Base-by-base conservation (phyloP, 2,888 invertebrate species). In the Shargacucullia verbasci region DNA sequence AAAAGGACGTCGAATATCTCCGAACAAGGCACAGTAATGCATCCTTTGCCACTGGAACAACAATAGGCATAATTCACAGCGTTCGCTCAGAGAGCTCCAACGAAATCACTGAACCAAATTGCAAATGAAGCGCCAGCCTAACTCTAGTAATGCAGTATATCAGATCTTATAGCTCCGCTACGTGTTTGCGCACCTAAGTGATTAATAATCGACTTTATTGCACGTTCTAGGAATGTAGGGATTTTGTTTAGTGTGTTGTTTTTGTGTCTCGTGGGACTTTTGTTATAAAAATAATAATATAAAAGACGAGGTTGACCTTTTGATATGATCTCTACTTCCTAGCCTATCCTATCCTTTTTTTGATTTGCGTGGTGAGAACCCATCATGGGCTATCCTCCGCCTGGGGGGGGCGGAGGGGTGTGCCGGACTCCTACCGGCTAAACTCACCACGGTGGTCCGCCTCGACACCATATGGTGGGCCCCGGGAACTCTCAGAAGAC, bases 31-130 rank as follows among this genome's bases (percentile, higher is more conserved):
- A 72, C 65, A 67, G 71, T 73, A 73, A 80, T 80, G 81, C 82
- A 82, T 81, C 77, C 80, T 73, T 76, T 77, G 71, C 74, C 68
- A 70, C 76, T 79, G 77, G 66, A 79, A 82, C 79, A 85, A 87
- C 88, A 89, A 88, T 88, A 79, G 87, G 75, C 76, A 83, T 87
- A 87, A 88, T 87, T 89, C 84, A 84, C 81, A 74, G 66, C 75
- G 69, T 74, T 76, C 78, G 76, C 72, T 76, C 80, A 71, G 82
- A 86, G 84, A 82, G 83, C 79, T 80, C 78, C 81, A 84, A 83
- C 84, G 80, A 82, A 89, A 87, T 89, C 89, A 88, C 85, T 87
- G 88, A 84, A 87, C 89, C 87, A 88, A 89, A 87, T 86, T 84
- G 83, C 85, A 87, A 90, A 89, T 88, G 87, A 87, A 88, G 82